These are phyloP conservation scores for Diplolepis rosae DNA, from an alignment of 2,888 invertebrate genomes.

Conservation along the genomic window DNA sequence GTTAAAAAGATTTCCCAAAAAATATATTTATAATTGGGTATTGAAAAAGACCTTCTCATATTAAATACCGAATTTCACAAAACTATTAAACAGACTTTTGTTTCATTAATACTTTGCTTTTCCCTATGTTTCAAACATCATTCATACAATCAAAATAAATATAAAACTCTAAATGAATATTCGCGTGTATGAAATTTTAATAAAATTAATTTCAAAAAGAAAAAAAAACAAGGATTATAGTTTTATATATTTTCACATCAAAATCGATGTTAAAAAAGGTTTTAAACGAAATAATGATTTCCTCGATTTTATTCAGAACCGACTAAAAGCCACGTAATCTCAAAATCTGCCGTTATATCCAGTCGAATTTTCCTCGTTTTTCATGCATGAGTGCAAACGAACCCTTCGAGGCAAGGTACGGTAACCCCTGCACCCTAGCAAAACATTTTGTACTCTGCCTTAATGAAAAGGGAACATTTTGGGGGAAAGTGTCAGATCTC, in stretches of 20 bases:
- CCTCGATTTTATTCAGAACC: background rate
- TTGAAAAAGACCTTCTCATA: too few relatives aligned
- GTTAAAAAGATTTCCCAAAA: conserved; percentile 24
- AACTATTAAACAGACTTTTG: too few relatives aligned
- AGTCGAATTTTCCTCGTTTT: conserved; percentile 18
- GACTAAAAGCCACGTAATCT: conserved; percentile 1
- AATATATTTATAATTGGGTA: too few relatives aligned
- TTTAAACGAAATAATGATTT: background rate
- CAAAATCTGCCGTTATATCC: background rate
- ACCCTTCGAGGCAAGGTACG: conserved; percentile 20
- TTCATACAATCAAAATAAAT: background rate
- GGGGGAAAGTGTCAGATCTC: conserved; percentile 52
- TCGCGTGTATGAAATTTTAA: too few relatives aligned
- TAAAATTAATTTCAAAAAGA: background rate
- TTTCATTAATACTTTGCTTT: too few relatives aligned
- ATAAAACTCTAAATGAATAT: too few relatives aligned
- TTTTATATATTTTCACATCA: background rate
- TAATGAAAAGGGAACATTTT: conserved; percentile 36
- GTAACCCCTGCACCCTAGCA: conserved; percentile 27
- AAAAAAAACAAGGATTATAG: background rate
- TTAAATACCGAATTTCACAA: too few relatives aligned
- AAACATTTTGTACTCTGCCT: conserved; percentile 24
- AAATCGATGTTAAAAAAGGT: background rate
- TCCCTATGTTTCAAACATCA: too few relatives aligned
- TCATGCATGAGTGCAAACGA: conserved; percentile 25